Conservation (phyloP, 2,113 vertebrate genomes). For the Sterrhoptilus dennistouni region DNA sequence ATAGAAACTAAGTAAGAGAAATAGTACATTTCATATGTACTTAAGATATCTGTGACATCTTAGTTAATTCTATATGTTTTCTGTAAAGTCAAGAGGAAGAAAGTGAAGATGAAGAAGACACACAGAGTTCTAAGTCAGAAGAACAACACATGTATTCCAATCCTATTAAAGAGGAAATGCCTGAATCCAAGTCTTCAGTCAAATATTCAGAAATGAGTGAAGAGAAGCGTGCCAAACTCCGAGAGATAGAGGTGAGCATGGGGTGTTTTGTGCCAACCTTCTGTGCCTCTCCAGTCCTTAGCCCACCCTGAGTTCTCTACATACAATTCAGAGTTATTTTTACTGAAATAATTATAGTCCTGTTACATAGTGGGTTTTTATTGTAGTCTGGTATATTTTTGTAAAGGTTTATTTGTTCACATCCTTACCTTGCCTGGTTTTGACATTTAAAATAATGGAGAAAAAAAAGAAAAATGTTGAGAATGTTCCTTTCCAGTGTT, state of each 20-base stretch:
- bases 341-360: neutral
- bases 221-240: conserved; percentile 93
- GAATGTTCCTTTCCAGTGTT: neutral
- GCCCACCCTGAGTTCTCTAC: neutral
- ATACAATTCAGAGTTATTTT: neutral
- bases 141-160: conserved; percentile 88
- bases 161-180: conserved; percentile 86
- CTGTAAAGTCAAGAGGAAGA: conserved; percentile 84
- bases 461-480: neutral
- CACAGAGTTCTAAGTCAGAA: conserved; percentile 86
- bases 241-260: conserved; percentile 91
- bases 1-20: neutral
- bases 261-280: neutral
- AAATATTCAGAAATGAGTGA: conserved; percentile 96
- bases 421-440: neutral
- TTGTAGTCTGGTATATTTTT: neutral
- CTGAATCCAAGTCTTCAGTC: conserved; percentile 81
- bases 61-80: conserved; percentile 4
- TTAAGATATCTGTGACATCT: neutral
- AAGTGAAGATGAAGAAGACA: conserved; percentile 87
- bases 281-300: neutral
- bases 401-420: neutral
- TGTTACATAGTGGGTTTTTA: neutral
- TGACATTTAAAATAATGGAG: neutral
- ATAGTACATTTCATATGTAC: neutral